A percentile compares a stretch with the other conserved stretches of the same genome.
These are phyloP conservation scores for Cantharis rustica DNA, from an alignment of 2,888 invertebrate genomes.

Conservation along the genomic window DNA sequence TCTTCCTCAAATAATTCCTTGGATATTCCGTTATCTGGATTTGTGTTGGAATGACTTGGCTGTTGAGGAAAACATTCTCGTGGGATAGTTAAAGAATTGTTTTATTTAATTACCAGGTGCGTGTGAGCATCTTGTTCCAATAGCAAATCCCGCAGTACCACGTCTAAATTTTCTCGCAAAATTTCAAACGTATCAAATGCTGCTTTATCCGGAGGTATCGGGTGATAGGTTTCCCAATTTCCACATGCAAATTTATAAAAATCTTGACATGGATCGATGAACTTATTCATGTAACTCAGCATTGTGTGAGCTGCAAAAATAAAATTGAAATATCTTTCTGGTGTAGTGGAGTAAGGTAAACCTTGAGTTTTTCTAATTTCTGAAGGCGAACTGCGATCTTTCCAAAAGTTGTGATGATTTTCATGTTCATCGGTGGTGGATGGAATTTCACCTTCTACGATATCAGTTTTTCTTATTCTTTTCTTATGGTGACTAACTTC, in stretches of 20 bases:
- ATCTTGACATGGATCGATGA: conserved; percentile 77
- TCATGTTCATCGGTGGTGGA: background rate
- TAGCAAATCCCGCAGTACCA: conserved; percentile 69
- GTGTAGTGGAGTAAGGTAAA: background rate
- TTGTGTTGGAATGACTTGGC: background rate
- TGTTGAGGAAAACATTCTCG: background rate
- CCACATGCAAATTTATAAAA: conserved; percentile 88
- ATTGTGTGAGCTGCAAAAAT: conserved; percentile 65
- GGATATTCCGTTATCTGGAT: background rate
- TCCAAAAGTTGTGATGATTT: conserved; percentile 23
- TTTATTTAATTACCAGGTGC: background rate
- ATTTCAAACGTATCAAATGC: conserved; percentile 91
- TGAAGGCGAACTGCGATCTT: conserved; percentile 11
- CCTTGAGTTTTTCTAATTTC: conserved; percentile 23
- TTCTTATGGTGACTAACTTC: background rate
- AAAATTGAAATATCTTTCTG: background rate
- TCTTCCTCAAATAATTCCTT: conserved; percentile 18
- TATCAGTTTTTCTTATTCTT: background rate
- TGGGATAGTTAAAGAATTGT: background rate
- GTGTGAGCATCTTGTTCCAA: conserved; percentile 55
- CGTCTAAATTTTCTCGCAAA: conserved; percentile 79
- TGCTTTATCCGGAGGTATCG: conserved; percentile 87
- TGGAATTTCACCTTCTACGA: background rate
- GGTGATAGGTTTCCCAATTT: conserved; percentile 82
- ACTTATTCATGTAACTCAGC: conserved; percentile 76